Evolutionary conservation across 1,140 invertebrate species (phyloP), one percentile per base, ranked within the genome.

Genomic region (Littorina saxatilis): DNA sequence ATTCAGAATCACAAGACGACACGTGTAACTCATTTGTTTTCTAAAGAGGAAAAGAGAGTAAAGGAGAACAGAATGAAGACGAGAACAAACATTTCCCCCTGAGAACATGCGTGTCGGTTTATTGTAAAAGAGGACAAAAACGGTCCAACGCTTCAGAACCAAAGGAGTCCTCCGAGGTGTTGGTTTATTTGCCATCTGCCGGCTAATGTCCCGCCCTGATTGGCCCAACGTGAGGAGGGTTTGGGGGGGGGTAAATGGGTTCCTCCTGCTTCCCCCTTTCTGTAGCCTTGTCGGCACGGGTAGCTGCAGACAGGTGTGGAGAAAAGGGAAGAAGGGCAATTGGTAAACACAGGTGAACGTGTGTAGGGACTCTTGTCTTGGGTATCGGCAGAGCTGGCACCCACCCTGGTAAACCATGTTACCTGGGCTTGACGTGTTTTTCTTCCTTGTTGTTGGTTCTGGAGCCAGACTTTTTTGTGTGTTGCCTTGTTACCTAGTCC

Each of bases 361-460:
- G 5, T 63, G 61, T 63, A 63, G 61, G 61, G 27, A 63, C 61
- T 63, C 61, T 9, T 63, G 61, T 63, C 61, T 63, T 13, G n/a
- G n/a, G n/a, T n/a, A n/a, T n/a, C n/a, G n/a, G n/a, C n/a, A n/a
- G n/a, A 4, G 2, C 61, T 63, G 61, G 61, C 61, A 63, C 0
- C 61, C 0, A 29, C 27, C 61, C 27, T 23, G 4, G n/a, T n/a
- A 58, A 58, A 23, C n/a, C 55, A 3, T 58, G 55, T 58, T 58
- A 58, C 55, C 61, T 27, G 23, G n/a, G 27, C 23, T n/a, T 63
- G 61, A 9, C 61, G 27, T 63, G 61, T 63, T 63, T 63, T 32
- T 63, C 61, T 63, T 63, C 32, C 61, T 63, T 63, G 61, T 63
- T 63, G 61, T 63, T 63, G 61, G 32, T 63, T n/a, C 61, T 63